These are phyloP conservation scores for Zaprionus kolodkinae DNA, from an alignment of 1,140 invertebrate genomes.

Conservation along the genomic window DNA sequence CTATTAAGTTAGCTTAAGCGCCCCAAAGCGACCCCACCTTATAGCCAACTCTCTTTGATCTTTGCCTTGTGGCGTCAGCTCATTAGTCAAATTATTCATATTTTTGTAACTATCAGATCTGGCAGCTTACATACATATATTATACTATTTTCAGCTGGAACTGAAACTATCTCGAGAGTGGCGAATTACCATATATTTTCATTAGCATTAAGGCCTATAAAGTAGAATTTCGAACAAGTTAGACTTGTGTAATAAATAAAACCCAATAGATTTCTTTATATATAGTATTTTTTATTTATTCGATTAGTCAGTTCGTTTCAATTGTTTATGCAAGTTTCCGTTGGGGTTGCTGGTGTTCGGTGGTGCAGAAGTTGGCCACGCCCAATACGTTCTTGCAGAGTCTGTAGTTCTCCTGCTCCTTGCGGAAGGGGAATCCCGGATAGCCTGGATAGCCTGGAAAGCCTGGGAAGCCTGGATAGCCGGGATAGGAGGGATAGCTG, in stretches of 20 bases:
- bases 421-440: neutral
- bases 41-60: neutral
- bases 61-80: neutral
- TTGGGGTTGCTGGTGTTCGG: neutral
- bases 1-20: neutral
- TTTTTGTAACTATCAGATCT: neutral
- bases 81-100: constrained; percentile 2
- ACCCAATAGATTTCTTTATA: neutral
- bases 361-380: neutral
- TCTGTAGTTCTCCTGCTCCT: neutral
- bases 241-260: neutral
- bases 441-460: neutral
- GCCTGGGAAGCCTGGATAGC: neutral
- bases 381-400: neutral
- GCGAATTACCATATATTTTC: neutral
- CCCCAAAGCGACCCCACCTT: neutral
- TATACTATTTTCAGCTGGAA: neutral
- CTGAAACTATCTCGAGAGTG: neutral
- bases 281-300: neutral
- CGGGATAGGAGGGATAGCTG: neutral
- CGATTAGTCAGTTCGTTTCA: neutral
- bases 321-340: neutral
- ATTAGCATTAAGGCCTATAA: neutral
- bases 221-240: neutral
- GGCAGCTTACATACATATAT: neutral